Conservation (phyloP, 2,888 invertebrate genomes). For the Harpalus rufipes region DNA sequence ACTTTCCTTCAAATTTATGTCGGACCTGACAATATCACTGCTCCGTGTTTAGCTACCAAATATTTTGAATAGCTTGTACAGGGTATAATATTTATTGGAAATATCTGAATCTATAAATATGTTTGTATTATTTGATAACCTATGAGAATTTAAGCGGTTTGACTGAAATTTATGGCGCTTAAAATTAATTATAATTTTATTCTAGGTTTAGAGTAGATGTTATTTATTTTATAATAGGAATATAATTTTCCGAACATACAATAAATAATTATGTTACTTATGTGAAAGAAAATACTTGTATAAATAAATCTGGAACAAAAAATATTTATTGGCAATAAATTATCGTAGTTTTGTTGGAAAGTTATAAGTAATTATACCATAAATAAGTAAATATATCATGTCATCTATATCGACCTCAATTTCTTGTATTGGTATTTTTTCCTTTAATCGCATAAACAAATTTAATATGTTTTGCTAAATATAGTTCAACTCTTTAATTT, state of each 20-base stretch:
- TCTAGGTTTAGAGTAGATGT: conserved; percentile 10
- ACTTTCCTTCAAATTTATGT: conserved; percentile 43
- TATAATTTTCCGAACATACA: background rate
- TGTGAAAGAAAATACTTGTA: background rate
- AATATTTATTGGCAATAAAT: background rate
- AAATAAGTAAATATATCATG: too few species aligned
- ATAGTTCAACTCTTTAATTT: too few species aligned
- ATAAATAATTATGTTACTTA: background rate
- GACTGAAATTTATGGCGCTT: conserved; percentile 27
- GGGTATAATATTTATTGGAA: background rate
- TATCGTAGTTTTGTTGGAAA: background rate
- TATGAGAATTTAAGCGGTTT: conserved; percentile 14
- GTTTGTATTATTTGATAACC: conserved; percentile 15
- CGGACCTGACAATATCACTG: conserved; percentile 34
- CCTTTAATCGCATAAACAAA: too few species aligned
- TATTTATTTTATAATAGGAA: background rate
- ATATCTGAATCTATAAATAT: conserved; percentile 15
- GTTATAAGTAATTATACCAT: background rate
- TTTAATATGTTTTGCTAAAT: too few species aligned
- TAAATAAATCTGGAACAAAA: background rate
- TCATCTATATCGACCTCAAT: background rate
- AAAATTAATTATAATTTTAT: conserved; percentile 53
- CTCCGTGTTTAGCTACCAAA: conserved; percentile 33
- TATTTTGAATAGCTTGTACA: conserved; percentile 41
- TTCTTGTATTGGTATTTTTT: background rate